phyloP scores from a whole-genome alignment of 2,113 vertebrate species.

The Pycnonotus jocosus region DNA sequence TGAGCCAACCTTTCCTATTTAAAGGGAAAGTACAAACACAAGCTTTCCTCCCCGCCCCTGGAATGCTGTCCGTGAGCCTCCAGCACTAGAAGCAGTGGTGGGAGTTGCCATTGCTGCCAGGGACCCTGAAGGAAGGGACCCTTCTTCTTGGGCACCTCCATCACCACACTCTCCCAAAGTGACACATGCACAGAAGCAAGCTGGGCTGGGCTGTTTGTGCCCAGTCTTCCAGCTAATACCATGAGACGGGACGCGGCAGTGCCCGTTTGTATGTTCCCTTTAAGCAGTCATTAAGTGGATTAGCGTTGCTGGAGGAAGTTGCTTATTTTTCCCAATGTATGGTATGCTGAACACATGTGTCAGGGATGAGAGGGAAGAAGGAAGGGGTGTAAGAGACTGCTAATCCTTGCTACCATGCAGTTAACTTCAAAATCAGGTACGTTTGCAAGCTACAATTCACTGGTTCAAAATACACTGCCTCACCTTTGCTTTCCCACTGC shows the following conservation, averaged over 20 bases:
- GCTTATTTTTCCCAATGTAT: conserved; percentile 52
- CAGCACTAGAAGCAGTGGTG: background rate
- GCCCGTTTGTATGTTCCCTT: conserved; percentile 74
- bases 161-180: background rate
- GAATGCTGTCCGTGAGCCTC: conserved; percentile 33
- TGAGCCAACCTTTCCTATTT: conserved; percentile 81
- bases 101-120: background rate
- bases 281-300: conserved; percentile 80
- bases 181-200: background rate
- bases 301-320: conserved; percentile 5
- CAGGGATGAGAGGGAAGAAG: conserved; percentile 63
- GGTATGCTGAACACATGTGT: conserved; percentile 62
- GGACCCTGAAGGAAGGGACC: background rate
- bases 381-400: conserved; percentile 63
- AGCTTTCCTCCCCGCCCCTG: conserved; percentile 38
- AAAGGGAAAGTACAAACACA: conserved; percentile 76
- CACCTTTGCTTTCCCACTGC: conserved; percentile 75
- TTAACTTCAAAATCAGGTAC: conserved; percentile 65
- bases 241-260: background rate
- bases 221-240: conserved; percentile 23
- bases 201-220: conserved; percentile 33
- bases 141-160: background rate
- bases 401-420: conserved; percentile 87
- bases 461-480: conserved; percentile 61
- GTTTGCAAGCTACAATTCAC: conserved; percentile 57